Percentiles rank a stretch among this genome's conserved stretches.
phyloP scores from a whole-genome alignment of 2,113 vertebrate genomes.

The Platichthys flesus region DNA sequence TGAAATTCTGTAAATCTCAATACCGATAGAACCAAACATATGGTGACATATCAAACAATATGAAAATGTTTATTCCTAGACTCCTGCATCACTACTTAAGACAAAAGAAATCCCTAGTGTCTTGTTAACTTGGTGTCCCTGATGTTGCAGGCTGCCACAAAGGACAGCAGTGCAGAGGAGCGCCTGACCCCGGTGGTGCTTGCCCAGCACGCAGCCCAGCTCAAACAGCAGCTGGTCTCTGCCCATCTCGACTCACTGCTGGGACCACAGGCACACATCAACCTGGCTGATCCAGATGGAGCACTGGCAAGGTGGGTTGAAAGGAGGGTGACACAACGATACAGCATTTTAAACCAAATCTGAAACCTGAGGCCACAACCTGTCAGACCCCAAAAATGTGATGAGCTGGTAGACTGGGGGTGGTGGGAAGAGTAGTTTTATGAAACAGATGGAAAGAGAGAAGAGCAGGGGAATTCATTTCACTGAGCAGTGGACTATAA shows the following conservation, averaged over 20 bases:
- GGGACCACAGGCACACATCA: constrained; percentile 90
- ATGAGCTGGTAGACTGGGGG: constrained; percentile 77
- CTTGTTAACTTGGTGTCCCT: neutral
- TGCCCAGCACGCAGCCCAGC: constrained; percentile 89
- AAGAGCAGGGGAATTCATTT: constrained; percentile 7
- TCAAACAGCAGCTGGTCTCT: constrained; percentile 93
- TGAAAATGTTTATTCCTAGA: no score
- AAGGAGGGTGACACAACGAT: neutral
- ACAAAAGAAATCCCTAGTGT: neutral
- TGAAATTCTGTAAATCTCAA: neutral
- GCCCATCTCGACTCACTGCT: constrained; percentile 93
- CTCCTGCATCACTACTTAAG: no score
- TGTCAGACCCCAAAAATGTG: constrained; percentile 84
- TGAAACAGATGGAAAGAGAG: neutral
- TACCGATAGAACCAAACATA: no score
- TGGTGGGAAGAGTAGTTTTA: neutral
- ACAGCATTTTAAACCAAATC: constrained; percentile 32
- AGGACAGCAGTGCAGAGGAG: constrained; percentile 89
- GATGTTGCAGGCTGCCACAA: constrained; percentile 81
- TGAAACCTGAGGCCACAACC: constrained; percentile 56
- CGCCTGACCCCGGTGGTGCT: constrained; percentile 91
- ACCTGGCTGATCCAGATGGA: constrained; percentile 92
- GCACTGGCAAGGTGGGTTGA: constrained; percentile 91
- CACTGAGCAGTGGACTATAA: constrained; percentile 7
- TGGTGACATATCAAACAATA: no score